Conservation (phyloP, 2,888 invertebrate genomes). For the Hemaris fuciformis region DNA sequence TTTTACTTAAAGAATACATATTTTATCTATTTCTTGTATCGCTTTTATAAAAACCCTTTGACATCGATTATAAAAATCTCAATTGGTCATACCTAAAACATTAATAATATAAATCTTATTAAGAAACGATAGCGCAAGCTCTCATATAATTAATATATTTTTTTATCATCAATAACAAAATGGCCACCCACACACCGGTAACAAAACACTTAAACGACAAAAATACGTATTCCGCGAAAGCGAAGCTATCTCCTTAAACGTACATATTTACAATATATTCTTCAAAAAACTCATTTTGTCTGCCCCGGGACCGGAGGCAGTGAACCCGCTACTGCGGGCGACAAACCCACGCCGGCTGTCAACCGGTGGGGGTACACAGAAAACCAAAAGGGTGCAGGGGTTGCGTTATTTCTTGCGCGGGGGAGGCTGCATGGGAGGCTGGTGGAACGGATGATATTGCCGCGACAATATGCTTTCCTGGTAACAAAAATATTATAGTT, state of each 20-base stretch:
- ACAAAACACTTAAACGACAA: constrained; percentile 22
- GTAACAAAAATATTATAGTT: constrained; percentile 23
- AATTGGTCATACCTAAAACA: background rate
- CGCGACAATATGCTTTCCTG: constrained; percentile 67
- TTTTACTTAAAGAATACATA: too few relatives aligned
- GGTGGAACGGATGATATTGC: constrained; percentile 74
- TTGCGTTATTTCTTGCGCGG: constrained; percentile 55
- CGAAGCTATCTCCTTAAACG: constrained; percentile 8
- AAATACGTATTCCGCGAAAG: constrained; percentile 16
- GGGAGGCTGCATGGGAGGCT: constrained; percentile 67
- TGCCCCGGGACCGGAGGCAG: constrained; percentile 31
- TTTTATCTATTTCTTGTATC: too few relatives aligned
- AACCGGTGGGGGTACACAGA: constrained; percentile 49
- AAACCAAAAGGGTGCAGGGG: constrained; percentile 40
- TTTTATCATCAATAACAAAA: background rate
- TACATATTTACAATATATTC: constrained; percentile 49
- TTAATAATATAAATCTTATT: background rate
- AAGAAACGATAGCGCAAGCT: background rate
- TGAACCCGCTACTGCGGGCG: constrained; percentile 33
- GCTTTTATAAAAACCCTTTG: too few relatives aligned
- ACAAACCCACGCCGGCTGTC: constrained; percentile 51
- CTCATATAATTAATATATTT: background rate
- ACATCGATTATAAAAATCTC: background rate
- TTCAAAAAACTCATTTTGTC: constrained; percentile 48
- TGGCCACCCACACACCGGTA: constrained; percentile 14